Evolutionary conservation across 2,888 invertebrate genomes (phyloP).

Genomic region (Trissonchulus sp.): DNA sequence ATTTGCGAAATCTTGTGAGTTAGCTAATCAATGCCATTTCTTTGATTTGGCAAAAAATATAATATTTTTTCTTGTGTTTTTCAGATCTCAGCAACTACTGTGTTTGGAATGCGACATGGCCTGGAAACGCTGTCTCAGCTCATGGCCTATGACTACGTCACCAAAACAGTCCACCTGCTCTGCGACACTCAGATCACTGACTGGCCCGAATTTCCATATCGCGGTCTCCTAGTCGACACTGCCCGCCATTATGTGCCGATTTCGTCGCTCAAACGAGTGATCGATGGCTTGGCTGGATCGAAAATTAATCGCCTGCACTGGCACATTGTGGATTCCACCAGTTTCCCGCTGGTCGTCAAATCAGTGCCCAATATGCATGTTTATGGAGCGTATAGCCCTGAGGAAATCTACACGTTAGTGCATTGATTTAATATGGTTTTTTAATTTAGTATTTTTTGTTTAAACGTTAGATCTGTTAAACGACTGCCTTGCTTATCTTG

Average conservation of each 20-base stretch:
- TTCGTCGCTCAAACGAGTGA: slow-evolving; percentile 13
- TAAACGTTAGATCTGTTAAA: too few species aligned
- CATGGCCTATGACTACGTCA: not conserved
- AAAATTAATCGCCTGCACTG: slow-evolving; percentile 23
- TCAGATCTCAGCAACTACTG: not conserved
- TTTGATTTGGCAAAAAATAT: too few species aligned
- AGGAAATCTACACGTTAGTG: not conserved
- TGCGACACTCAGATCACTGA: slow-evolving; percentile 4
- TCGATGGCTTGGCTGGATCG: not conserved
- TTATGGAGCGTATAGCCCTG: not conserved
- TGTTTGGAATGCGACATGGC: slow-evolving; percentile 23
- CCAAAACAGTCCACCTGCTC: not conserved
- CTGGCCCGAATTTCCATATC: slow-evolving; percentile 16
- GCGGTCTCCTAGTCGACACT: slow-evolving; percentile 18
- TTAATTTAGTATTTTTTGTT: too few species aligned
- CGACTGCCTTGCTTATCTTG: too few species aligned
- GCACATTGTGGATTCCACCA: slow-evolving; percentile 26
- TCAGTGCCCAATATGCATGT: slow-evolving; percentile 1
- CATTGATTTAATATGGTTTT: too few species aligned
- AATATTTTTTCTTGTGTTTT: too few species aligned
- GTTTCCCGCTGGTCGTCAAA: slow-evolving; percentile 7
- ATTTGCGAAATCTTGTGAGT: too few species aligned
- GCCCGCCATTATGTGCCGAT: slow-evolving; percentile 17
- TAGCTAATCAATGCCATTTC: too few species aligned
- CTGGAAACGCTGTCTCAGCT: slow-evolving; percentile 17